Conservation (phyloP, 2,113 vertebrate genomes). For the Coptodon rendalli region DNA sequence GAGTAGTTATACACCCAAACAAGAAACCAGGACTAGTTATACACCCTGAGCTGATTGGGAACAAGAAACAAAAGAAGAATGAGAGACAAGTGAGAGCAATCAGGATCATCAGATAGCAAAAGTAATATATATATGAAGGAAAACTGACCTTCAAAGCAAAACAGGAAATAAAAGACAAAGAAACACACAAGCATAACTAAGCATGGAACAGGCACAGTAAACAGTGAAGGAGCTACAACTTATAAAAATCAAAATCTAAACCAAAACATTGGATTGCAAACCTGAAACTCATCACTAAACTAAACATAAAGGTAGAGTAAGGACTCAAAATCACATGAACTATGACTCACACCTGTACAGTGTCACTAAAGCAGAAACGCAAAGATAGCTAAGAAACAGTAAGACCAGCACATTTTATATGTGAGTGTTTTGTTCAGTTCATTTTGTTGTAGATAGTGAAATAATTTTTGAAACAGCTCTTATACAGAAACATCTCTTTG, state of each 20-base stretch:
- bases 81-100: not conserved
- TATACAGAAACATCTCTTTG: not conserved
- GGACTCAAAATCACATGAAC: not conserved
- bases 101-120: not conserved
- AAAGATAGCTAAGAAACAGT: not conserved
- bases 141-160: not conserved
- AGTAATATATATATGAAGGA: not conserved
- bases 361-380: not conserved
- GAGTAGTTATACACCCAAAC: not conserved
- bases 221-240: not conserved
- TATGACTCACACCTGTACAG: not conserved
- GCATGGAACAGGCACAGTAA: not conserved
- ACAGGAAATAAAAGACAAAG: not conserved
- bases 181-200: not conserved
- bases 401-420: not conserved
- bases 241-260: not conserved
- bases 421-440: not conserved
- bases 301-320: not conserved
- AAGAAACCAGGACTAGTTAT: not conserved
- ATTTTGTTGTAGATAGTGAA: not conserved
- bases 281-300: not conserved
- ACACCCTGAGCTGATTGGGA: not conserved
- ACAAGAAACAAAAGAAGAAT: not conserved
- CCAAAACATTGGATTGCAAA: not conserved
- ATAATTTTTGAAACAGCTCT: not conserved